A percentile compares a stretch with the other conserved stretches of the same genome.
Evolutionary conservation across 2,888 invertebrate genomes (phyloP).

Genomic region (Drosophila niveifrons): DNA sequence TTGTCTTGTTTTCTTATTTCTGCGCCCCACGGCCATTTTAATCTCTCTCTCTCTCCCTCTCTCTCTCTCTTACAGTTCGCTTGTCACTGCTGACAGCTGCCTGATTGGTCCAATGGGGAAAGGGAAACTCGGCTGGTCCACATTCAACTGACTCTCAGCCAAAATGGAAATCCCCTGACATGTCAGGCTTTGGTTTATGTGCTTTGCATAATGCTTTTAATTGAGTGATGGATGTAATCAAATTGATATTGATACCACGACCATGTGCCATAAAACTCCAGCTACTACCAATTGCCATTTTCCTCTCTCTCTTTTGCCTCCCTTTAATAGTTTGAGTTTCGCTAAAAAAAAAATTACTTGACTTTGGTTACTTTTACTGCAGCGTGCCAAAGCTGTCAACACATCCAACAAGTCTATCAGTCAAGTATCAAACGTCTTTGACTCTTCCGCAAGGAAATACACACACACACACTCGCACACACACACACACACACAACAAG

Average conservation of each 20-base stretch:
- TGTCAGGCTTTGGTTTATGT: slow-evolving; percentile 52
- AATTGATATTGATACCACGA: slow-evolving; percentile 57
- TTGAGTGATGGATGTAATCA: slow-evolving; percentile 72
- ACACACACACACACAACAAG: too few relatives aligned
- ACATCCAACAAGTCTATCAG: slow-evolving; percentile 83
- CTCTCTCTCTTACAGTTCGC: slow-evolving; percentile 18
- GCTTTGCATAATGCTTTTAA: slow-evolving; percentile 68
- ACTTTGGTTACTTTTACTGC: slow-evolving; percentile 30
- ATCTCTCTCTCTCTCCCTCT: slow-evolving; percentile 26
- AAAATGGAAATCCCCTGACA: neutral
- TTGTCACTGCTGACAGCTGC: slow-evolving; percentile 62
- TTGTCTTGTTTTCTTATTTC: slow-evolving; percentile 39
- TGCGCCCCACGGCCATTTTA: slow-evolving; percentile 55
- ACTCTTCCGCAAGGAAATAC: slow-evolving; percentile 40
- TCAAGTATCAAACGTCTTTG: slow-evolving; percentile 75
- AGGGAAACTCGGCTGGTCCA: neutral
- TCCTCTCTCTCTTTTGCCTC: neutral
- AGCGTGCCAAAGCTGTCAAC: slow-evolving; percentile 74
- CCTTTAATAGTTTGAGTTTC: slow-evolving; percentile 19
- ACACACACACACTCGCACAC: slow-evolving; percentile 5
- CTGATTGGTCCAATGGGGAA: slow-evolving; percentile 66
- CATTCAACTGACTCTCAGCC: too few relatives aligned
- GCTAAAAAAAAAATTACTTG: slow-evolving; percentile 27
- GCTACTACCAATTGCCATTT: slow-evolving; percentile 11
- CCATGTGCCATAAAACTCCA: slow-evolving; percentile 20